Evolutionary conservation across 1,140 invertebrate species (phyloP).

Genomic region (Holotrichia oblita): DNA sequence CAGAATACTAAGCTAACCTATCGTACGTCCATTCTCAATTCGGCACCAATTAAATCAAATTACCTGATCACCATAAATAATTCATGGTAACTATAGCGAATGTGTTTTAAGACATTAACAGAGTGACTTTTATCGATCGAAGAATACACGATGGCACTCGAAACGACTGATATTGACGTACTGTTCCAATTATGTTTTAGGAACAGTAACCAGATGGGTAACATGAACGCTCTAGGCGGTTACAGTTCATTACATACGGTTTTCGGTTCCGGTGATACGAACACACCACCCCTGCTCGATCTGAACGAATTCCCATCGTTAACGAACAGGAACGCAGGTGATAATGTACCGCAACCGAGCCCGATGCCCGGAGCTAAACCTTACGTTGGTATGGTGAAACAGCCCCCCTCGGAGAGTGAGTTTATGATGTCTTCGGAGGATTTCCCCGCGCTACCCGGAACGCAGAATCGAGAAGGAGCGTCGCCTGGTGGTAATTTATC

Average conservation of each 20-base stretch:
- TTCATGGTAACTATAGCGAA: slow-evolving; percentile 24
- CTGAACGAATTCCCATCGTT: slow-evolving; percentile 91
- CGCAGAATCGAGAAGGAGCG: slow-evolving; percentile 67
- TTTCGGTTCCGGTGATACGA: slow-evolving; percentile 77
- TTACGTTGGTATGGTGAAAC: slow-evolving; percentile 96
- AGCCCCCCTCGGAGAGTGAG: slow-evolving; percentile 90
- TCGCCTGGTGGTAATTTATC: slow-evolving; percentile 64
- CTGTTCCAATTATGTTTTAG: slow-evolving; percentile 56
- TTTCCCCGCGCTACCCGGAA: slow-evolving; percentile 92
- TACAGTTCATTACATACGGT: slow-evolving; percentile 82
- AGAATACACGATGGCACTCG: slow-evolving; percentile 8
- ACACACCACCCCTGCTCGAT: slow-evolving; percentile 84
- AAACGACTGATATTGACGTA: slow-evolving; percentile 37
- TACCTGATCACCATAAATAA: neutral
- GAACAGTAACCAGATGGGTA: slow-evolving; percentile 70
- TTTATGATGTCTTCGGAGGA: slow-evolving; percentile 99
- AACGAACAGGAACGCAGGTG: slow-evolving; percentile 76
- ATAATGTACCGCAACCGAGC: slow-evolving; percentile 80
- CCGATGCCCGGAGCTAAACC: slow-evolving; percentile 87
- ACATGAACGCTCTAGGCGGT: slow-evolving; percentile 70
- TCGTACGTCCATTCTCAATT: neutral
- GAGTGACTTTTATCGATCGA: neutral
- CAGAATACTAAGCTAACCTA: neutral
- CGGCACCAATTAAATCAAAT: neutral
- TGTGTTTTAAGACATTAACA: slow-evolving; percentile 5